A percentile compares a stretch with the other conserved stretches of the same genome.
phyloP scores from a whole-genome alignment of 2,888 invertebrate species.

The Callyntrura guangdongensis region DNA sequence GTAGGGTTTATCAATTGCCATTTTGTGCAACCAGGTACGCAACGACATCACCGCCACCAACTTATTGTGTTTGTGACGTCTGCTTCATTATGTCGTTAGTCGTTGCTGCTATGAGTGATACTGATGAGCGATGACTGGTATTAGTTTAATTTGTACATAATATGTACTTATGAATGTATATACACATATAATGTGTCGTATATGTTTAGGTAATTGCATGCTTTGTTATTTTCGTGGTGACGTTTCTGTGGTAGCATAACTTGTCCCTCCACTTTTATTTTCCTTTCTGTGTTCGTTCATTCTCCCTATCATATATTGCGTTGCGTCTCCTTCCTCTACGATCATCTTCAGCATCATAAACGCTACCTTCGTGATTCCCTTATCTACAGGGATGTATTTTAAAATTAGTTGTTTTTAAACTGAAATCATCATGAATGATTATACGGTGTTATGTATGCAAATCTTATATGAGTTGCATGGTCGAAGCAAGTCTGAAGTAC shows the following conservation, averaged over 20 bases:
- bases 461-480: slow-evolving; percentile 57
- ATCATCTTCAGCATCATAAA: slow-evolving; percentile 3
- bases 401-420: background rate
- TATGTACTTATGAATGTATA: background rate
- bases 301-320: background rate
- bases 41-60: background rate
- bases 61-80: background rate
- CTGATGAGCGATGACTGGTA: no score
- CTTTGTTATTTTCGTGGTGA: slow-evolving; percentile 24
- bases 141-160: no score
- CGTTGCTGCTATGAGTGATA: background rate
- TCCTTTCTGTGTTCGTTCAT: background rate
- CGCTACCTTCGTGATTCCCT: slow-evolving; percentile 18
- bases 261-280: background rate
- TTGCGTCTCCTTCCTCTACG: background rate
- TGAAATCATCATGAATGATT: slow-evolving; percentile 35
- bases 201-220: background rate
- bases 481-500: slow-evolving; percentile 61
- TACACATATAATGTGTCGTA: background rate
- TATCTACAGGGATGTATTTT: slow-evolving; percentile 8
- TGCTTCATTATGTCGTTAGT: slow-evolving; percentile 13
- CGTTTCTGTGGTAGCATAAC: background rate
- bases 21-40: no score
- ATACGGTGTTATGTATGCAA: slow-evolving; percentile 58
- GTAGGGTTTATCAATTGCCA: no score